Conservation (phyloP, 2,113 vertebrate species). For the Peromyscus maniculatus region DNA sequence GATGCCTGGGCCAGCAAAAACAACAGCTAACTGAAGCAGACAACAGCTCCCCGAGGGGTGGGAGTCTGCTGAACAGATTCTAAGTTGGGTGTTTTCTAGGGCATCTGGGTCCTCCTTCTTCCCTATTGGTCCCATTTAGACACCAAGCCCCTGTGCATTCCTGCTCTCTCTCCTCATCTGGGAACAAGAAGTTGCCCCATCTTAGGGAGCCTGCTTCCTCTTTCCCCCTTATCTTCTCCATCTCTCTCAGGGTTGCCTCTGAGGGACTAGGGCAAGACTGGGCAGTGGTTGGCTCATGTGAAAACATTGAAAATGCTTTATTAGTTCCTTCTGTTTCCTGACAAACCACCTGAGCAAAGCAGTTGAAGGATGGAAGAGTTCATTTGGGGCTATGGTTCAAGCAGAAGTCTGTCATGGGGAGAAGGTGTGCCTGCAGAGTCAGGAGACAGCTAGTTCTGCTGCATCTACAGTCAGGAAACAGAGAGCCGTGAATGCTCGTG, state of each 20-base stretch:
- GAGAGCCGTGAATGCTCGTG: not conserved
- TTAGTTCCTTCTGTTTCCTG: not conserved
- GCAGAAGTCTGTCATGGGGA: not conserved
- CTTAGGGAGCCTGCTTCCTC: not conserved
- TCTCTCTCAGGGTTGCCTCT: not conserved
- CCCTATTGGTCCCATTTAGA: not conserved
- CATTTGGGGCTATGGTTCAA: not conserved
- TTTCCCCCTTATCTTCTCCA: not conserved
- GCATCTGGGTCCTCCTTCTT: not conserved
- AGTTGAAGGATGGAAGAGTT: not conserved
- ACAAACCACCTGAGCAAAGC: not conserved
- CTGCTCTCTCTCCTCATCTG: not conserved
- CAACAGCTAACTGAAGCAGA: not conserved
- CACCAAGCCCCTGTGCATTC: not conserved
- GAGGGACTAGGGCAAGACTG: not conserved
- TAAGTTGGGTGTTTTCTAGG: not conserved
- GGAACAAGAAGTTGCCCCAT: not conserved
- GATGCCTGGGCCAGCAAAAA: not conserved
- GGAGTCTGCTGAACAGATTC: not conserved
- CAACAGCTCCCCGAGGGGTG: not conserved
- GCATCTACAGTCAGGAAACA: not conserved
- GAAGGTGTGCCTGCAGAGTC: not conserved
- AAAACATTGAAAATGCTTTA: constrained; percentile 12
- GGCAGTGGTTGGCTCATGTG: not conserved
- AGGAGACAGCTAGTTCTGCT: not conserved